These are phyloP conservation scores for Therioaphis trifolii DNA, from an alignment of 2,888 invertebrate genomes.

Conservation along the genomic window DNA sequence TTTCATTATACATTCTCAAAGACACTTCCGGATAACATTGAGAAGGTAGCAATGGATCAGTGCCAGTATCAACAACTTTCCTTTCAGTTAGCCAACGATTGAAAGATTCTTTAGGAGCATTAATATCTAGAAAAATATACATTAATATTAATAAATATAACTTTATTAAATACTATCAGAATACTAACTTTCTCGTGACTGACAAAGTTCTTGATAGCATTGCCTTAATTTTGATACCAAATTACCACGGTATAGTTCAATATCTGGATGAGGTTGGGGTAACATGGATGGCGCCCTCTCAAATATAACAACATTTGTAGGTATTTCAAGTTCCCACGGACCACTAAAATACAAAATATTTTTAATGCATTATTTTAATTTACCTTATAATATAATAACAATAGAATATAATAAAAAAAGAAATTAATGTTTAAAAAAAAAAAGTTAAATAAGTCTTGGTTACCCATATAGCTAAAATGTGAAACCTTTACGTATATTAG, in stretches of 20 bases:
- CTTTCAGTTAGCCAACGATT: conserved; percentile 97
- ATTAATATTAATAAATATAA: neutral
- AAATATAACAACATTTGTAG: conserved; percentile 89
- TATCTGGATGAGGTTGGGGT: conserved; percentile 94
- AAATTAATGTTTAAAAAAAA: neutral
- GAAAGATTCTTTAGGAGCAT: conserved; percentile 95
- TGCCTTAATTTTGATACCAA: conserved; percentile 86
- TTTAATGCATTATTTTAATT: neutral
- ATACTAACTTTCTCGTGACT: conserved; percentile 81
- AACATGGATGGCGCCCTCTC: conserved; percentile 87
- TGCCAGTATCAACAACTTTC: conserved; percentile 89
- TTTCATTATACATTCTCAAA: conserved; percentile 94
- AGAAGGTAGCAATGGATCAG: conserved; percentile 91
- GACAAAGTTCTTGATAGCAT: conserved; percentile 94
- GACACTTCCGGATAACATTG: conserved; percentile 93
- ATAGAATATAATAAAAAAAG: neutral
- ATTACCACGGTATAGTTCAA: conserved; percentile 86
- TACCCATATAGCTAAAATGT: too few relatives aligned
- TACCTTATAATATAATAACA: neutral
- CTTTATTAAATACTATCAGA: neutral
- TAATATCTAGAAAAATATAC: conserved; percentile 73
- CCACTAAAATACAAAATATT: conserved; percentile 71
- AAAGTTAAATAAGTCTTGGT: too few relatives aligned
- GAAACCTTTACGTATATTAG: too few relatives aligned
- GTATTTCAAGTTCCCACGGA: conserved; percentile 94